phyloP scores from a whole-genome alignment of 2,888 invertebrate genomes.

The Plagodis pulveraria region DNA sequence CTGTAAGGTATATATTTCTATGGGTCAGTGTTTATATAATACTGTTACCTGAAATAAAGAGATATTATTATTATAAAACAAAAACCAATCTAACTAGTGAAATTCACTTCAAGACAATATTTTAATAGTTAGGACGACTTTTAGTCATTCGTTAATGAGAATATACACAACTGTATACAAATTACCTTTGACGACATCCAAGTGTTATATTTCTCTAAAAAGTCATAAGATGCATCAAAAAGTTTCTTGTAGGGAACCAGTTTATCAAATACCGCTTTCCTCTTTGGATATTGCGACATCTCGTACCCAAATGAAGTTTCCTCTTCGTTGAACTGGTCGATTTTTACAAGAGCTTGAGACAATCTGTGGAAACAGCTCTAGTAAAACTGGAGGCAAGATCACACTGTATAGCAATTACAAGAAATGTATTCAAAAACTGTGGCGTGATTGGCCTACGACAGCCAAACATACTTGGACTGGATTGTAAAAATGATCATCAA shows the following conservation, averaged over 20 bases:
- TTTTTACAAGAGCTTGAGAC: conserved; percentile 89
- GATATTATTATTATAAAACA: too few relatives aligned
- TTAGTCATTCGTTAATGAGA: background rate
- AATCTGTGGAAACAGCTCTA: conserved; percentile 71
- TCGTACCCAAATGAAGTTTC: conserved; percentile 95
- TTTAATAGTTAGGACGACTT: background rate
- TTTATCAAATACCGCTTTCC: conserved; percentile 91
- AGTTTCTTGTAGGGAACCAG: conserved; percentile 94
- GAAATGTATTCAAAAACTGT: too few relatives aligned
- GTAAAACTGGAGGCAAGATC: background rate
- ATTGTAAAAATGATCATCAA: too few relatives aligned
- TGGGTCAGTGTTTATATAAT: too few relatives aligned
- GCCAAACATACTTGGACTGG: too few relatives aligned
- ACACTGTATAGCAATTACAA: too few relatives aligned
- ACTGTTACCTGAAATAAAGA: too few relatives aligned
- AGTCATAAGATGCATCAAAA: conserved; percentile 95
- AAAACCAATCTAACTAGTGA: too few relatives aligned
- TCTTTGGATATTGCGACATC: conserved; percentile 93
- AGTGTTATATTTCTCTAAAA: conserved; percentile 90
- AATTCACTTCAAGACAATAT: background rate
- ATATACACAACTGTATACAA: too few relatives aligned
- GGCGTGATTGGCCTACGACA: too few relatives aligned
- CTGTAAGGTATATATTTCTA: too few relatives aligned
- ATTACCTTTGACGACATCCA: conserved; percentile 91
- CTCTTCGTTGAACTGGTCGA: conserved; percentile 96